A percentile compares a stretch with the other conserved stretches of the same genome.
Evolutionary conservation across 2,888 invertebrate genomes (phyloP).

Genomic region (Cephus nigrinus): DNA sequence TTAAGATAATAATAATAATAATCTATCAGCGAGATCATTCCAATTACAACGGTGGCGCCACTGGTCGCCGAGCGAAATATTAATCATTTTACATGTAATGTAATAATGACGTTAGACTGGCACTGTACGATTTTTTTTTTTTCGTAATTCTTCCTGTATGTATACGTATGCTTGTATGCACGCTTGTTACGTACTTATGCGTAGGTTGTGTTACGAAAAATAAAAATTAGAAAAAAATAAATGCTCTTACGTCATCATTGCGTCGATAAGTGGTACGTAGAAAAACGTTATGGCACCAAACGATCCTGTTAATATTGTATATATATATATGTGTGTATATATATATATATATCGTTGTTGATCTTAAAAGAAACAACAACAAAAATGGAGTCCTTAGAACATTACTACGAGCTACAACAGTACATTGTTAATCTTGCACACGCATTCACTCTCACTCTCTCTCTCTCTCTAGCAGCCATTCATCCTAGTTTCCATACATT

Average conservation of each 20-base stretch:
- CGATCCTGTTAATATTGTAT: not conserved
- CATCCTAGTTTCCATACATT: too few relatives aligned
- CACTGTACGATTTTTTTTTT: not conserved
- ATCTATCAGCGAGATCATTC: constrained; percentile 49
- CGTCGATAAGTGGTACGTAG: not conserved
- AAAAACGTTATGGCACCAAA: not conserved
- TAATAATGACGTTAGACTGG: not conserved
- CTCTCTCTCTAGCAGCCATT: too few relatives aligned
- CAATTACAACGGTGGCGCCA: not conserved
- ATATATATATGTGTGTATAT: not conserved
- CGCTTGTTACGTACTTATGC: not conserved
- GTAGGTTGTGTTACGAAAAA: not conserved
- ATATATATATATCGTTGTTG: not conserved
- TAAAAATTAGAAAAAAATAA: not conserved
- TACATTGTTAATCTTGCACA: not conserved
- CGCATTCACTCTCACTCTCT: not conserved
- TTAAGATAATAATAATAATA: constrained; percentile 19
- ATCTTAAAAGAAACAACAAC: not conserved
- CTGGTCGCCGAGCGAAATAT: not conserved
- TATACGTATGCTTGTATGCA: not conserved
- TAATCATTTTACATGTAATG: not conserved
- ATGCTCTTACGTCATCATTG: not conserved
- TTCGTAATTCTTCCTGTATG: not conserved
- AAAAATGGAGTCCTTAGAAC: not conserved
- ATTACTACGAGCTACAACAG: not conserved